phyloP scores from a whole-genome alignment of 2,888 invertebrate species.

The Platycheirus rosarum region DNA sequence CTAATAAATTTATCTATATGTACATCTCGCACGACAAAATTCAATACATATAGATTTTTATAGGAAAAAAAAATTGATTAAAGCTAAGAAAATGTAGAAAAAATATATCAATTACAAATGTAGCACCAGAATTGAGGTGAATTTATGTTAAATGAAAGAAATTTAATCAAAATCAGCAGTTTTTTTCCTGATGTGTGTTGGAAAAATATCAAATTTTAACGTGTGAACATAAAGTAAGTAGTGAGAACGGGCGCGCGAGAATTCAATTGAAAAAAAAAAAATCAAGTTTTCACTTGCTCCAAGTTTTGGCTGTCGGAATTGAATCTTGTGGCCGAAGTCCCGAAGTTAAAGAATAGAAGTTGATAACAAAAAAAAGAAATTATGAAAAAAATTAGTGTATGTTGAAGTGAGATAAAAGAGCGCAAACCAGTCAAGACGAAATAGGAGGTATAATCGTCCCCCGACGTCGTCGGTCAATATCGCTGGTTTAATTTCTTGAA shows the following conservation, averaged over 20 bases:
- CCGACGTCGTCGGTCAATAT: constrained; percentile 21
- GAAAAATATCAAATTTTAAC: constrained; percentile 6
- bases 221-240: constrained; percentile 16
- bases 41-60: constrained; percentile 36
- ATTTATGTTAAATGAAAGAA: constrained; percentile 6
- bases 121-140: constrained; percentile 24
- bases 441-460: constrained; percentile 37
- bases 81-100: constrained; percentile 33
- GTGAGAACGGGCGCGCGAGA: constrained; percentile 41
- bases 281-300: constrained; percentile 32
- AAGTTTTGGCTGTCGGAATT: constrained; percentile 2
- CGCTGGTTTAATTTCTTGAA: constrained; percentile 37
- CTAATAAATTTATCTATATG: constrained; percentile 56
- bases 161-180: constrained; percentile 34
- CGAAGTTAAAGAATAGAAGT: constrained; percentile 32
- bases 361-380: constrained; percentile 23
- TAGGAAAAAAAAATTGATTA: constrained; percentile 15
- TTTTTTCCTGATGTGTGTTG: constrained; percentile 6
- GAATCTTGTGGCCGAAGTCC: neutral
- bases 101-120: constrained; percentile 25
- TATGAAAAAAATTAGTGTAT: constrained; percentile 1
- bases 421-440: constrained; percentile 31
- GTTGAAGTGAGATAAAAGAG: constrained; percentile 49
- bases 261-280: constrained; percentile 25
- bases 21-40: constrained; percentile 36